These are phyloP conservation scores for Platichthys stellatus DNA, from an alignment of 2,113 vertebrate genomes.

Conservation along the genomic window DNA sequence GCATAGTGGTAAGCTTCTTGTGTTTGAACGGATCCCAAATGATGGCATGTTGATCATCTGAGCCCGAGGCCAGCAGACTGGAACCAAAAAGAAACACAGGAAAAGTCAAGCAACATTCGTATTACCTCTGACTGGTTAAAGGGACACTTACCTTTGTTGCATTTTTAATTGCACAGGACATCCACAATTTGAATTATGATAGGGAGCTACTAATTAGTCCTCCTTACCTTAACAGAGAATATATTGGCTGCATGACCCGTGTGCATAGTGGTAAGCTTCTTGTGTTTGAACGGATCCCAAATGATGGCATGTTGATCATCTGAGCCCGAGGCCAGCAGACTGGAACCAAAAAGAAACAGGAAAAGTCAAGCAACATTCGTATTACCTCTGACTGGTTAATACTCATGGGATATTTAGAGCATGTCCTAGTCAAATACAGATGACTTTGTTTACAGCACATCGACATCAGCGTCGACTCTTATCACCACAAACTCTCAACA, in stretches of 20 bases:
- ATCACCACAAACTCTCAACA: too few species aligned
- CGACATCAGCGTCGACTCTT: too few species aligned
- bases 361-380: slow-evolving; percentile 8
- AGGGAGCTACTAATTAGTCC: background rate
- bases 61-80: slow-evolving; percentile 96
- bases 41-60: slow-evolving; percentile 97
- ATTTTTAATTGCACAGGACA: background rate
- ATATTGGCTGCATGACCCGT: slow-evolving; percentile 98
- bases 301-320: slow-evolving; percentile 98
- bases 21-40: slow-evolving; percentile 97
- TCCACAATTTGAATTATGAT: background rate
- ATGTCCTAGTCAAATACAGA: too few species aligned
- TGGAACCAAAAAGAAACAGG: slow-evolving; percentile 53
- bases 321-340: slow-evolving; percentile 95
- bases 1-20: slow-evolving; percentile 97
- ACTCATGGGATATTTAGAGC: too few species aligned
- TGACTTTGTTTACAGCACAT: too few species aligned
- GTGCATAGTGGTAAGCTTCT: slow-evolving; percentile 98
- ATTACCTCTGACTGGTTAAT: too few species aligned
- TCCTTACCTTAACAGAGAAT: slow-evolving; percentile 95
- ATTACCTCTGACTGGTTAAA: too few species aligned
- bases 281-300: slow-evolving; percentile 97
- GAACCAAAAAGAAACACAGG: background rate
- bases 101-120: slow-evolving; percentile 8
- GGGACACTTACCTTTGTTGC: too few species aligned